Percentiles rank a stretch among this genome's conserved stretches.
These are phyloP conservation scores for Lottia scabra DNA, from an alignment of 2,888 invertebrate species.

Conservation along the genomic window DNA sequence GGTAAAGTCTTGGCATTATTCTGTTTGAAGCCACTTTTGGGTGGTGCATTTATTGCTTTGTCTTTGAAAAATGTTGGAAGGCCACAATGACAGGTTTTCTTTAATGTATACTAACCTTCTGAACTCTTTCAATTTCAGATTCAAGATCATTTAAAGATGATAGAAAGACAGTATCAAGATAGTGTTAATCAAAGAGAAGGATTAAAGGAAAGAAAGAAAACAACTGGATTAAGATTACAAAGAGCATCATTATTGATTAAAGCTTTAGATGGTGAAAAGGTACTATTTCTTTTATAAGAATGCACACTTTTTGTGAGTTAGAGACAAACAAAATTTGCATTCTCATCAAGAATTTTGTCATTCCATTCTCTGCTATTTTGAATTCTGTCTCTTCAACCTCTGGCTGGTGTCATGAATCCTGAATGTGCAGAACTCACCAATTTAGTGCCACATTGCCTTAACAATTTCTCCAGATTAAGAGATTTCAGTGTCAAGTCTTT, in stretches of 20 bases:
- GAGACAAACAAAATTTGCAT: neutral
- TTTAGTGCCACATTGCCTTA: too few species aligned
- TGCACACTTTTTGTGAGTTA: neutral
- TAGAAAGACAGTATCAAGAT: conserved; percentile 65
- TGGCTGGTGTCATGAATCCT: too few species aligned
- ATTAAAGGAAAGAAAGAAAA: conserved; percentile 61
- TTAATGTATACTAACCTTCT: too few species aligned
- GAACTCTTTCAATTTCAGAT: conserved; percentile 51
- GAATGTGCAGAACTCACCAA: too few species aligned
- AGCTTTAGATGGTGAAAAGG: conserved; percentile 68
- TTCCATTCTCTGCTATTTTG: too few species aligned
- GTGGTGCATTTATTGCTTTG: neutral
- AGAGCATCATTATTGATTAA: conserved; percentile 65
- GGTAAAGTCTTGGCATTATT: conserved; percentile 40
- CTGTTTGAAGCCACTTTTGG: neutral
- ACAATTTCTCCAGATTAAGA: too few species aligned
- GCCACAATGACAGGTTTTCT: too few species aligned
- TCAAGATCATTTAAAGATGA: conserved; percentile 60
- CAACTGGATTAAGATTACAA: conserved; percentile 60
- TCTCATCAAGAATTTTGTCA: too few species aligned
- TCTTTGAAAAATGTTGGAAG: too few species aligned
- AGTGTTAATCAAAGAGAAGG: conserved; percentile 67
- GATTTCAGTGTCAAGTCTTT: too few species aligned
- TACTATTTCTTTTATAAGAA: conserved; percentile 29
- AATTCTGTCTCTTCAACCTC: too few species aligned